phyloP scores from a whole-genome alignment of 2,113 vertebrate genomes.

The Amphiprion percula region DNA sequence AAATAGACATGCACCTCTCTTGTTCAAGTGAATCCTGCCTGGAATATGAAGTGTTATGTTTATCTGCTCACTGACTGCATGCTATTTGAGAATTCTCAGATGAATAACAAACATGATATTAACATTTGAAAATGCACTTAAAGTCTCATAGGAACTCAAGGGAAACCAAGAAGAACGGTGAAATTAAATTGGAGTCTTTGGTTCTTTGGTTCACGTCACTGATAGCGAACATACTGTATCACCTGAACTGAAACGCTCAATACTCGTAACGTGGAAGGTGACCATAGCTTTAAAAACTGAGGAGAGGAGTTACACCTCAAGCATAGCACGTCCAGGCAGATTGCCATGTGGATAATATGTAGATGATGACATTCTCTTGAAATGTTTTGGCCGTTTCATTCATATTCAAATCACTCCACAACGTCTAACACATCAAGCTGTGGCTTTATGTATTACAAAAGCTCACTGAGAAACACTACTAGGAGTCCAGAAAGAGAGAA shows the following conservation, averaged over 20 bases:
- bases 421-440: slow-evolving; percentile 26
- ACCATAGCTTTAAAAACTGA: slow-evolving; percentile 21
- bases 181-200: slow-evolving; percentile 67
- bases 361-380: slow-evolving; percentile 59
- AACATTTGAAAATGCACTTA: slow-evolving; percentile 43
- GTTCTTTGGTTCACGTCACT: slow-evolving; percentile 60
- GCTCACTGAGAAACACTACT: slow-evolving; percentile 45
- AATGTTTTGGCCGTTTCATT: slow-evolving; percentile 51
- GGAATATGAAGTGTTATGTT: slow-evolving; percentile 31
- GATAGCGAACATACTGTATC: slow-evolving; percentile 5
- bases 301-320: slow-evolving; percentile 20
- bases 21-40: slow-evolving; percentile 54
- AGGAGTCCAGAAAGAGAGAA: slow-evolving; percentile 17
- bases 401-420: slow-evolving; percentile 53
- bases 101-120: slow-evolving; percentile 18
- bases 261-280: slow-evolving; percentile 15
- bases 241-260: slow-evolving; percentile 30
- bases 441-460: slow-evolving; percentile 32
- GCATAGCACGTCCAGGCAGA: neutral
- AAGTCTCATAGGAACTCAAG: slow-evolving; percentile 18
- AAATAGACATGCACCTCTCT: slow-evolving; percentile 73
- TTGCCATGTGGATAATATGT: slow-evolving; percentile 37
- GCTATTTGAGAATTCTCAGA: slow-evolving; percentile 36
- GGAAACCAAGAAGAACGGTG: slow-evolving; percentile 22
- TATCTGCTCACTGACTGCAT: slow-evolving; percentile 51